Conservation (phyloP, 1,140 invertebrate genomes). For the Zaprionus gabonicus region DNA sequence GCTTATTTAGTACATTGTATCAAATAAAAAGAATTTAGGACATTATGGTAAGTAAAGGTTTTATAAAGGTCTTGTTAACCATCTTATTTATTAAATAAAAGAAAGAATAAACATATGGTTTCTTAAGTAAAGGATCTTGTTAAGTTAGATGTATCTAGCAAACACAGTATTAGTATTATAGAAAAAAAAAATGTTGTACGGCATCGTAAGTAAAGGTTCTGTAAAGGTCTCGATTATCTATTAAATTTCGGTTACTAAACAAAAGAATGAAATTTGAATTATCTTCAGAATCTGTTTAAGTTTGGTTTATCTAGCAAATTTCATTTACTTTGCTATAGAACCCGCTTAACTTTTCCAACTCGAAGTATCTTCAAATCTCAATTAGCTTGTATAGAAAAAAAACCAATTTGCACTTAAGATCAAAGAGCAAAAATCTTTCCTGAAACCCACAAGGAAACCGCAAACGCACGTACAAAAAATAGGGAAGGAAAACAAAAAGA, state of each 20-base stretch:
- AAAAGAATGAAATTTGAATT: too few relatives aligned
- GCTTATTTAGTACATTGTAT: neutral
- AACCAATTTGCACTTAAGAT: constrained; percentile 72
- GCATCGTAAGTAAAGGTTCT: too few relatives aligned
- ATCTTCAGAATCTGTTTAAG: too few relatives aligned
- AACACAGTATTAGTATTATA: too few relatives aligned
- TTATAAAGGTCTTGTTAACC: neutral
- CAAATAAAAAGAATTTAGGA: too few relatives aligned
- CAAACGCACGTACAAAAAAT: constrained; percentile 29
- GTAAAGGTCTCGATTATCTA: too few relatives aligned
- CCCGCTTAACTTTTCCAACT: neutral
- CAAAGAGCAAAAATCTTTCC: constrained; percentile 38
- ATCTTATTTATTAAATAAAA: too few relatives aligned
- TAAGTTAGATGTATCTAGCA: too few relatives aligned
- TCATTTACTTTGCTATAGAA: neutral
- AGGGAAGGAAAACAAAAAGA: constrained; percentile 9
- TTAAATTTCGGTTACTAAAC: too few relatives aligned
- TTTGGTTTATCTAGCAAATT: neutral
- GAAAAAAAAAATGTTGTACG: too few relatives aligned
- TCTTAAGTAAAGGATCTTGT: too few relatives aligned
- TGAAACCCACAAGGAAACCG: constrained; percentile 32
- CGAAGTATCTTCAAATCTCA: constrained; percentile 17
- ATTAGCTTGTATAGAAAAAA: constrained; percentile 35
- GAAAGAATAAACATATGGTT: too few relatives aligned
- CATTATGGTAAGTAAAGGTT: neutral